Percentiles rank a stretch among this genome's conserved stretches.
Conservation (phyloP, 2,113 vertebrate genomes). For the Dipodomys merriami region DNA sequence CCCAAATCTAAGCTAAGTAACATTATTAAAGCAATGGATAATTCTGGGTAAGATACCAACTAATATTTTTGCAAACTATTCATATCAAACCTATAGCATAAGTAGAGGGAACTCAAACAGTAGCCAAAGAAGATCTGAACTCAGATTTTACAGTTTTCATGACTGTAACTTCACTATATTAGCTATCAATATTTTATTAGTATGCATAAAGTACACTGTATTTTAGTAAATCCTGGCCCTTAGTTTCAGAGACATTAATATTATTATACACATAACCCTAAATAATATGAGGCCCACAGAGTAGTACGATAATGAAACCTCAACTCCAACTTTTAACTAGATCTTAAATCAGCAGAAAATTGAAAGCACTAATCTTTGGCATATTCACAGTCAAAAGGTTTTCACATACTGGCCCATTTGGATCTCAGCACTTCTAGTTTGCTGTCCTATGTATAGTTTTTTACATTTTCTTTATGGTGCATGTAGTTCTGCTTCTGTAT, state of each 20-base stretch:
- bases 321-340: background rate
- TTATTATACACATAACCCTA: background rate
- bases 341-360: background rate
- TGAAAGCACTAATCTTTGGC: background rate
- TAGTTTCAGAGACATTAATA: constrained; percentile 1
- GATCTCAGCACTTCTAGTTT: constrained; percentile 4
- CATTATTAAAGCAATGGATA: constrained; percentile 5
- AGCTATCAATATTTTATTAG: background rate
- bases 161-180: background rate
- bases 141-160: constrained; percentile 9
- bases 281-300: background rate
- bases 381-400: background rate
- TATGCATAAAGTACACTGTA: background rate
- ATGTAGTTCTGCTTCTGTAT: background rate
- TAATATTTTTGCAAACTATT: background rate
- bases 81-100: background rate
- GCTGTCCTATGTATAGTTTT: background rate
- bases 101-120: background rate
- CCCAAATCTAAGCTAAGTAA: constrained; percentile 4
- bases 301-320: background rate
- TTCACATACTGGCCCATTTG: background rate
- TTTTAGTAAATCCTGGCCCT: background rate
- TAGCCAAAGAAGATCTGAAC: background rate
- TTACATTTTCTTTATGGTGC: background rate
- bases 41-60: background rate